Conservation (phyloP, 2,113 vertebrate genomes). For the Rhinichthys klamathensis region DNA sequence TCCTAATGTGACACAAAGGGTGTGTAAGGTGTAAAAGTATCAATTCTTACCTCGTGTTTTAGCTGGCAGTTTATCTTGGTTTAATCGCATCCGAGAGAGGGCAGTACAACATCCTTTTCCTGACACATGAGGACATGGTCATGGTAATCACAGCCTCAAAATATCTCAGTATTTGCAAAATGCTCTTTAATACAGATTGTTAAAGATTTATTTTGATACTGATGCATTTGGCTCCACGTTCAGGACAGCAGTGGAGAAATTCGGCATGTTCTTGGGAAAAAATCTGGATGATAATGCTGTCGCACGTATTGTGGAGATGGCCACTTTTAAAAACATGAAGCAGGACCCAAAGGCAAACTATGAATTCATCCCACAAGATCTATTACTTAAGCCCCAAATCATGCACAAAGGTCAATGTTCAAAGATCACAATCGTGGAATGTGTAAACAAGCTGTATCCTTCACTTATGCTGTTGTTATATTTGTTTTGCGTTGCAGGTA, state of each 20-base stretch:
- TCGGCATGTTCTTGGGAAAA: slow-evolving; percentile 70
- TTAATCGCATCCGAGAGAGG: slow-evolving; percentile 69
- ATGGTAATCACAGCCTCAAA: slow-evolving; percentile 49
- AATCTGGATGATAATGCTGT: slow-evolving; percentile 62
- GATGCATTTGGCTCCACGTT: not conserved
- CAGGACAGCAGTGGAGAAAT: slow-evolving; percentile 67
- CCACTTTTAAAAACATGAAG: slow-evolving; percentile 72
- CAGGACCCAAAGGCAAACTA: slow-evolving; percentile 72
- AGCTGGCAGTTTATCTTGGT: slow-evolving; percentile 70
- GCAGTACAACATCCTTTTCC: slow-evolving; percentile 71
- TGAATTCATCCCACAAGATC: slow-evolving; percentile 57
- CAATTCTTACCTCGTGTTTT: not conserved
- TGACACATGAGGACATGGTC: slow-evolving; percentile 74
- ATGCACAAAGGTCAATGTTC: slow-evolving; percentile 68
- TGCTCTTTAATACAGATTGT: not conserved
- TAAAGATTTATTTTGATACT: not conserved
- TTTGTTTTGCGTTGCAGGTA: slow-evolving; percentile 41
- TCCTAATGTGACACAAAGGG: too few species aligned
- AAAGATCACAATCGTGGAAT: not conserved
- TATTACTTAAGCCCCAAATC: slow-evolving; percentile 61
- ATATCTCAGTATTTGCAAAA: not conserved
- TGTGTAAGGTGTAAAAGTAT: not conserved
- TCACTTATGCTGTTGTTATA: not conserved
- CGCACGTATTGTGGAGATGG: slow-evolving; percentile 63
- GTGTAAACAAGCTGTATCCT: not conserved